phyloP scores from a whole-genome alignment of 2,113 vertebrate species.

The Pomatorhinus ruficollis region DNA sequence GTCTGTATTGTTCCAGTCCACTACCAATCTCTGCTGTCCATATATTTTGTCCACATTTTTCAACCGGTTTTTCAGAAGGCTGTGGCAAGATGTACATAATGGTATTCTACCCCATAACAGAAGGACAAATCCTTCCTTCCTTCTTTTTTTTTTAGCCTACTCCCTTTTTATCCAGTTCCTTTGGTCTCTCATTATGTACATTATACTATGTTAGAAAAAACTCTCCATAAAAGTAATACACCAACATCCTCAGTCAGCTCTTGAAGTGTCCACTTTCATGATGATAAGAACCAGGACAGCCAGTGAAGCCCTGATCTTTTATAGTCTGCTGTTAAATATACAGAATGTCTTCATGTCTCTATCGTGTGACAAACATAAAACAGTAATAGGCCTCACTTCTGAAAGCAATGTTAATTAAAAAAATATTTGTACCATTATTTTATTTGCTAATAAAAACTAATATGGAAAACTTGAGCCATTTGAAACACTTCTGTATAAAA shows the following conservation, averaged over 20 bases:
- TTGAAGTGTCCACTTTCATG: slow-evolving; percentile 19
- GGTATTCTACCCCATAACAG: not conserved
- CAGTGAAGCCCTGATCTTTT: slow-evolving; percentile 13
- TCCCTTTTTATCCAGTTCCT: not conserved
- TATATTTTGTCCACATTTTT: not conserved
- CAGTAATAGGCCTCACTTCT: slow-evolving; percentile 11
- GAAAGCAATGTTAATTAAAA: slow-evolving; percentile 60
- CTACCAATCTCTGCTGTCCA: not conserved
- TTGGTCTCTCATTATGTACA: not conserved
- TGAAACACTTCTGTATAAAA: not conserved
- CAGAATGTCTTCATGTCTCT: slow-evolving; percentile 16
- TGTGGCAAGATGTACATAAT: not conserved
- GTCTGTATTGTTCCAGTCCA: not conserved
- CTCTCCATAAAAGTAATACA: not conserved
- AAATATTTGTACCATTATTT: slow-evolving; percentile 23
- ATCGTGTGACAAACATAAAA: slow-evolving; percentile 45
- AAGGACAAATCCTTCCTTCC: not conserved
- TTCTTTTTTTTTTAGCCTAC: not conserved
- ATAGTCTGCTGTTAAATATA: slow-evolving; percentile 27
- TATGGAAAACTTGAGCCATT: not conserved
- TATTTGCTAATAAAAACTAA: slow-evolving; percentile 28
- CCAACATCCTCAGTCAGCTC: not conserved
- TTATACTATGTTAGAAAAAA: not conserved
- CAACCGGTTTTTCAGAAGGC: not conserved
- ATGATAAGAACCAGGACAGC: slow-evolving; percentile 41